A percentile compares a stretch with the other conserved stretches of the same genome.
phyloP scores from a whole-genome alignment of 2,888 invertebrate genomes.

The Luffia ferchaultella region DNA sequence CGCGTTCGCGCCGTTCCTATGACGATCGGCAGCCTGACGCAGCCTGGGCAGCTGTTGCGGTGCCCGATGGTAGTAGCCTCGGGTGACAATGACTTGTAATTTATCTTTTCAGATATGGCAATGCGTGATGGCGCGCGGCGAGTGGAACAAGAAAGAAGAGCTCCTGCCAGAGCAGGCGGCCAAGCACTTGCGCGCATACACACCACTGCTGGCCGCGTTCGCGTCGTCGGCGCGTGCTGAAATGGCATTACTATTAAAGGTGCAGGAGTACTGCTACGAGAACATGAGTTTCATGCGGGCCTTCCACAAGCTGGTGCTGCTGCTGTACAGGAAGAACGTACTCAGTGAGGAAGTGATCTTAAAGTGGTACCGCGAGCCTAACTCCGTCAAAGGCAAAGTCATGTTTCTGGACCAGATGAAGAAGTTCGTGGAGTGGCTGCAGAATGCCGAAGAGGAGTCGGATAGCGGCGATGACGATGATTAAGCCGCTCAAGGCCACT shows the following conservation, averaged over 20 bases:
- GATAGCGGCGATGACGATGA: slow-evolving; percentile 63
- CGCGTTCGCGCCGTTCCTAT: slow-evolving; percentile 20
- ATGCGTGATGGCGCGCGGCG: slow-evolving; percentile 93
- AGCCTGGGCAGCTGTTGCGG: neutral
- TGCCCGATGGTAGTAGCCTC: neutral
- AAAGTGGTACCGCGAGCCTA: slow-evolving; percentile 95
- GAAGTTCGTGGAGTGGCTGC: slow-evolving; percentile 96
- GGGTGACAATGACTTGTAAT: neutral
- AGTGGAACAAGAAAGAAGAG: slow-evolving; percentile 99
- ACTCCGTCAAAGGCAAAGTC: slow-evolving; percentile 89
- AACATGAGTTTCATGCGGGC: slow-evolving; percentile 99
- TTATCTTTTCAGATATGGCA: slow-evolving; percentile 79
- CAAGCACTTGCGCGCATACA: slow-evolving; percentile 87
- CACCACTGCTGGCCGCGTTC: slow-evolving; percentile 86
- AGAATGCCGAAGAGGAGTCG: slow-evolving; percentile 91
- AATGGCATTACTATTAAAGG: slow-evolving; percentile 86
- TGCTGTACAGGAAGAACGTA: slow-evolving; percentile 96
- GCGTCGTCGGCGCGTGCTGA: slow-evolving; percentile 88
- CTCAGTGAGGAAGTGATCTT: slow-evolving; percentile 94
- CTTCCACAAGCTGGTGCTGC: slow-evolving; percentile 95
- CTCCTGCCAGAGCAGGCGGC: slow-evolving; percentile 95
- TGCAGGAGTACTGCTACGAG: slow-evolving; percentile 98
- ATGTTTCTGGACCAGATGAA: slow-evolving; percentile 99
- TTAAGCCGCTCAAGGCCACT: slow-evolving; percentile 26
- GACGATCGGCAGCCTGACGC: slow-evolving; percentile 56